phyloP scores from a whole-genome alignment of 2,797 vertebrate genomes.

The Limosa lapponica region DNA sequence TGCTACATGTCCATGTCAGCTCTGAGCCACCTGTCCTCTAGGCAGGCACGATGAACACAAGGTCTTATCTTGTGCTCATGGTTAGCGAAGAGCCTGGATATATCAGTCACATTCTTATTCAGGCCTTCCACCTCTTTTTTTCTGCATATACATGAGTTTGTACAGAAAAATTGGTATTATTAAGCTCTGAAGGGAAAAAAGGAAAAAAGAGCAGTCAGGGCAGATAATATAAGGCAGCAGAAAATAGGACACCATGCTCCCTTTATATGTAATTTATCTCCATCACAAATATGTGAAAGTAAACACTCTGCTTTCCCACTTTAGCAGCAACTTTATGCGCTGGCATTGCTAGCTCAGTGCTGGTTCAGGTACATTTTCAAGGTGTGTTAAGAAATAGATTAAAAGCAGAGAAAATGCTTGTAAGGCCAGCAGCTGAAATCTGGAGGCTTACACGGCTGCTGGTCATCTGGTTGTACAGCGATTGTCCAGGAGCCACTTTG shows the following conservation, averaged over 20 bases:
- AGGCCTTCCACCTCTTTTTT: neutral
- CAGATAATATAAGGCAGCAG: neutral
- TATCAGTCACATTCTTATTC: neutral
- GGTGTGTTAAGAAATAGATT: slow-evolving; percentile 34
- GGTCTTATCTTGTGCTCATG: neutral
- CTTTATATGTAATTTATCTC: slow-evolving; percentile 31
- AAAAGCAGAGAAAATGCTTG: neutral
- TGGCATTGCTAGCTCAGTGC: neutral
- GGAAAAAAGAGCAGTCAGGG: neutral
- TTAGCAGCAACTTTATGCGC: neutral
- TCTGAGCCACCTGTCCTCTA: neutral
- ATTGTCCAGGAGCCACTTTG: neutral
- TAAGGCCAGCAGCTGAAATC: neutral
- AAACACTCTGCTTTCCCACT: neutral
- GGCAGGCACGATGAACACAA: neutral
- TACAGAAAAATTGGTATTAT: slow-evolving; percentile 7
- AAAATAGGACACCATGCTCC: neutral
- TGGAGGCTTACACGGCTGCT: neutral
- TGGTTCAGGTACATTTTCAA: slow-evolving; percentile 33
- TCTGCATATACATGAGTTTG: neutral
- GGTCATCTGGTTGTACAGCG: neutral
- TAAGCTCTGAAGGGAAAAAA: neutral
- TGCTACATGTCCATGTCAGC: neutral
- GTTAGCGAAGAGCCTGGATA: neutral
- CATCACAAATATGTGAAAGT: slow-evolving; percentile 13